Evolutionary conservation across 1,140 invertebrate genomes (phyloP), one percentile per base, ranked within the genome.

Genomic region (Cherax quadricarinatus): DNA sequence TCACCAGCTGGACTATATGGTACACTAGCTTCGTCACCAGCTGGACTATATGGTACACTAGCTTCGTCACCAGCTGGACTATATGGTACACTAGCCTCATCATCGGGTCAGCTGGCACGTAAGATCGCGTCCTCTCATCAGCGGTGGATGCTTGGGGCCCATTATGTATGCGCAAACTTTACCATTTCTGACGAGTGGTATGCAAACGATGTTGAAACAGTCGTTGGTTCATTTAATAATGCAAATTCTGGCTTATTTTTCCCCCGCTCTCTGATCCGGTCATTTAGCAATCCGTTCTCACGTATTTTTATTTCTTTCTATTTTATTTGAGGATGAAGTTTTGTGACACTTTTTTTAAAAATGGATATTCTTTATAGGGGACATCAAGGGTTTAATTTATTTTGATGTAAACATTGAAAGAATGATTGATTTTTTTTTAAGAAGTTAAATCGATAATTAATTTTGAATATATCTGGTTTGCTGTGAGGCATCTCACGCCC

Each of bases 171-270:
- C 88, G 49, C 21, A 85, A 90, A 90, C 88, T 90, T 90, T 90
- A 84, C 80, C 88, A 82, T 83, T 90, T 90, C 88, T 90, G 88
- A 90, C 85, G 88, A 90, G 88, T 90, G 88, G 81, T 90, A 90
- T 90, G 88, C 73, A 90, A 90, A 90, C 70, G 60, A 85, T 90
- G 88, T 90, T 90, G 88, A 90, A 90, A 90, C 81, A 90, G 88
- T 81, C 81, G 48, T 51, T 62, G 88, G 60, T 90, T 90, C 88
- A 90, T 90, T 90, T 90, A 66, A 90, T 90, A 90, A 90, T 90
- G 88, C 83, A 90, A 90, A 90, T 90, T 53, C 82, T 9, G 79
- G n/a, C 51, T 78, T 75, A 66, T 84, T 90, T 90, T 83, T 60
- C 30, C 66, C 18, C 49, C n/a, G 21, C 82, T 84, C 41, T 53